Evolutionary conservation across 2,113 vertebrate genomes (phyloP).

Genomic region (Coryphaenoides rupestris): DNA sequence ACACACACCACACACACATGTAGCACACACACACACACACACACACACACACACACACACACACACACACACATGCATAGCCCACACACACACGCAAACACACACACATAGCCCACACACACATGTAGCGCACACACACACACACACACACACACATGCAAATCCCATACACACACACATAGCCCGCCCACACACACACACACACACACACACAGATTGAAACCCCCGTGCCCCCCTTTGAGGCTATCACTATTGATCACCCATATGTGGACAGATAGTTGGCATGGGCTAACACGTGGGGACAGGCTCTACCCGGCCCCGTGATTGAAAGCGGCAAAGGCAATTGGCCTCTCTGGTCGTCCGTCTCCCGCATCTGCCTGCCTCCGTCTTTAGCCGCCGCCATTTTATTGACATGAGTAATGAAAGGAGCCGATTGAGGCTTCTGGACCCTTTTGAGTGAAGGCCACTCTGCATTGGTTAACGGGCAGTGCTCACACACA

Average conservation of each 20-base stretch:
- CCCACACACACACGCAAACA: background rate
- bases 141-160: background rate
- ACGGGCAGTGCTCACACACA: slow-evolving; percentile 37
- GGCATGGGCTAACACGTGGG: slow-evolving; percentile 46
- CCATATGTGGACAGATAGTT: slow-evolving; percentile 28
- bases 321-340: slow-evolving; percentile 57
- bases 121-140: slow-evolving; percentile 3
- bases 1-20: no score
- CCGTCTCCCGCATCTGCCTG: slow-evolving; percentile 31
- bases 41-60: background rate
- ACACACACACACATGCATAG: background rate
- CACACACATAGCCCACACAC: background rate
- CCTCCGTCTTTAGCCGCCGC: slow-evolving; percentile 19
- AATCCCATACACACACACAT: background rate
- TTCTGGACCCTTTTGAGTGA: slow-evolving; percentile 35
- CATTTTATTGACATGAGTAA: slow-evolving; percentile 62
- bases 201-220: slow-evolving; percentile 7
- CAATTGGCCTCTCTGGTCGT: slow-evolving; percentile 62
- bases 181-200: background rate
- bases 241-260: slow-evolving; percentile 57
- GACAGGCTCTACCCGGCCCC: slow-evolving; percentile 37
- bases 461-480: slow-evolving; percentile 52
- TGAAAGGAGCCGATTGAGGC: slow-evolving; percentile 45
- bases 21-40: background rate
- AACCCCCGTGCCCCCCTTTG: slow-evolving; percentile 10